These are phyloP conservation scores for Microcebus tavaratra DNA, from an alignment of 2,113 vertebrate genomes.

Conservation along the genomic window DNA sequence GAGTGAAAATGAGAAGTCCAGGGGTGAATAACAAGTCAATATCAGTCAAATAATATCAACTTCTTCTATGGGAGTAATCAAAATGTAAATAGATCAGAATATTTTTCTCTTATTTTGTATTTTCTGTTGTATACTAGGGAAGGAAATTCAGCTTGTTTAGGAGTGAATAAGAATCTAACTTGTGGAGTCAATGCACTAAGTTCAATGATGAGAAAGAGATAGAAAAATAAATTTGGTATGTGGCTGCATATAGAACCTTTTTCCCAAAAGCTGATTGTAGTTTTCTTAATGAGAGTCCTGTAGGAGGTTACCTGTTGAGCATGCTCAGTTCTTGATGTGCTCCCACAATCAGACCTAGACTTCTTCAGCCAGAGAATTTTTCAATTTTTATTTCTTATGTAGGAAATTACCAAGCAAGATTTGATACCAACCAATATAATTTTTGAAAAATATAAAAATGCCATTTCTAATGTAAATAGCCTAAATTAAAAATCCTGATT, in stretches of 20 bases:
- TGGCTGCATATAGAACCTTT: not conserved
- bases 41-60: not conserved
- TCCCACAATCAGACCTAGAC: not conserved
- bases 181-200: not conserved
- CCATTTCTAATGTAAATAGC: not conserved
- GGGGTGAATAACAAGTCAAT: not conserved
- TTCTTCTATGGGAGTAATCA: not conserved
- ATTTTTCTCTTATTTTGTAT: not conserved
- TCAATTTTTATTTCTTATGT: not conserved
- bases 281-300: not conserved
- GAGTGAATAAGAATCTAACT: not conserved
- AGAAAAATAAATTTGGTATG: not conserved
- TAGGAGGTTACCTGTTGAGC: not conserved
- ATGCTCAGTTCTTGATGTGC: not conserved
- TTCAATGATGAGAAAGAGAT: not conserved
- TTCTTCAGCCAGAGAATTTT: not conserved
- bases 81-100: not conserved
- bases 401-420: constrained; percentile 8
- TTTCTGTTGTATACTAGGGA: not conserved
- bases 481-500: not conserved
- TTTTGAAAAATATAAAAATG: not conserved
- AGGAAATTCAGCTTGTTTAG: not conserved
- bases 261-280: not conserved
- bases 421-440: not conserved
- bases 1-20: not conserved